These are phyloP conservation scores for Callaeas wilsoni DNA, from an alignment of 2,113 vertebrate species.

Conservation along the genomic window DNA sequence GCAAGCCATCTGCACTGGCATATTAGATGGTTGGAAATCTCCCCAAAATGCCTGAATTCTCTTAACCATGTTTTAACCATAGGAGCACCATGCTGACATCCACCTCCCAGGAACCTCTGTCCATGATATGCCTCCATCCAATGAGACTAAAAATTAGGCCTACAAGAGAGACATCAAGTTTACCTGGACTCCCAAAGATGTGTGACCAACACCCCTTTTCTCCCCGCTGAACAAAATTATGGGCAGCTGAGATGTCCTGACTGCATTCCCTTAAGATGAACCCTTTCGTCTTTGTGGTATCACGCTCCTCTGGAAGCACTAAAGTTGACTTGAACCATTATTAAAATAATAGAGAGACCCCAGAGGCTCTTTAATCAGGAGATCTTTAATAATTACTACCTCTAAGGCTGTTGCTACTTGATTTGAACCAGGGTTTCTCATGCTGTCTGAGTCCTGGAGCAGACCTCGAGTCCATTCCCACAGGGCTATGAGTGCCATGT, in stretches of 20 bases:
- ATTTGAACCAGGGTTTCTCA: conserved; percentile 22
- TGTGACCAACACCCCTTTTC: not conserved
- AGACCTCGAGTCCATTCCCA: not conserved
- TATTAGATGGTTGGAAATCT: not conserved
- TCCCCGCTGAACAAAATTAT: not conserved
- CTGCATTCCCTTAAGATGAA: not conserved
- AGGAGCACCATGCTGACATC: not conserved
- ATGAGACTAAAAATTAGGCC: not conserved
- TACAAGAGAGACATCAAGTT: not conserved
- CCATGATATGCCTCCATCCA: not conserved
- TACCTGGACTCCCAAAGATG: not conserved
- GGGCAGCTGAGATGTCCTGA: not conserved
- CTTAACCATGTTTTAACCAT: fast-evolving
- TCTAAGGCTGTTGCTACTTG: conserved; percentile 15
- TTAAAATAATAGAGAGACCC: conserved; percentile 37
- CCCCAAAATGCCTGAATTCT: not conserved
- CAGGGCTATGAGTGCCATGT: not conserved
- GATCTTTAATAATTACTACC: conserved; percentile 45
- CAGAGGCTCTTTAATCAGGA: conserved; percentile 1
- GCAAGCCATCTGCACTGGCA: not conserved
- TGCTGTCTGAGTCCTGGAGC: not conserved
- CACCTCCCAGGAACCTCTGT: not conserved
- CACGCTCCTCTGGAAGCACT: not conserved
- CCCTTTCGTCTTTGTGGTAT: not conserved
- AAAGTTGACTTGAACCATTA: conserved; percentile 4